Percentiles rank a stretch among this genome's conserved stretches.
phyloP scores from a whole-genome alignment of 2,888 invertebrate genomes.

The Amiota mariae region DNA sequence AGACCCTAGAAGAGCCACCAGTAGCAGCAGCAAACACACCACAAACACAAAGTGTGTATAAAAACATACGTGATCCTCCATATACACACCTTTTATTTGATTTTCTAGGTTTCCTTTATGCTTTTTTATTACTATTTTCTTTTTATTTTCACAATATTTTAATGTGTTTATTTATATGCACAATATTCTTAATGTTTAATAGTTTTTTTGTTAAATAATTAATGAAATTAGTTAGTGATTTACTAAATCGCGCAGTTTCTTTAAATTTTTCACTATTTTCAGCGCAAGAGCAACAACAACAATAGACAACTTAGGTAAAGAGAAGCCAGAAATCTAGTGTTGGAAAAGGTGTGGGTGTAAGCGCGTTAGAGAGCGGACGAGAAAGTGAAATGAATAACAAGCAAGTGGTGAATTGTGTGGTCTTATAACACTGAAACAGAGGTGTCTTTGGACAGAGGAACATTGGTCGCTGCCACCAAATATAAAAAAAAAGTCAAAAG shows the following conservation, averaged over 20 bases:
- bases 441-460: background rate
- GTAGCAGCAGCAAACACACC: too few species aligned
- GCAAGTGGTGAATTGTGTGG: background rate
- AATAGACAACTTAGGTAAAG: background rate
- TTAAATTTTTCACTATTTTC: slow-evolving; percentile 1
- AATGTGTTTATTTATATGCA: background rate
- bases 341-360: too few species aligned
- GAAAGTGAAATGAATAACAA: too few species aligned
- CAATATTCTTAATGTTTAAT: background rate
- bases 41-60: slow-evolving; percentile 42
- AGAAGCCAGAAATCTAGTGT: too few species aligned
- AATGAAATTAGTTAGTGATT: slow-evolving; percentile 46
- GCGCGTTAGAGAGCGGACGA: too few species aligned
- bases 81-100: slow-evolving; percentile 46
- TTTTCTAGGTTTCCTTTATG: slow-evolving; percentile 34
- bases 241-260: slow-evolving; percentile 60
- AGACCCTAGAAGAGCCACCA: slow-evolving; percentile 19
- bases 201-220: slow-evolving; percentile 43
- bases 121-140: slow-evolving; percentile 13
- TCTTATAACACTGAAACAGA: background rate
- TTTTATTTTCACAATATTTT: background rate
- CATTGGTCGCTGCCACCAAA: too few species aligned
- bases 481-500: too few species aligned
- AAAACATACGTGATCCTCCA: slow-evolving; percentile 41
- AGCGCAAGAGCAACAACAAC: slow-evolving; percentile 21